Percentiles rank a stretch among this genome's conserved stretches.
These are phyloP conservation scores for Lanius collurio DNA, from an alignment of 2,113 vertebrate species.

Conservation along the genomic window DNA sequence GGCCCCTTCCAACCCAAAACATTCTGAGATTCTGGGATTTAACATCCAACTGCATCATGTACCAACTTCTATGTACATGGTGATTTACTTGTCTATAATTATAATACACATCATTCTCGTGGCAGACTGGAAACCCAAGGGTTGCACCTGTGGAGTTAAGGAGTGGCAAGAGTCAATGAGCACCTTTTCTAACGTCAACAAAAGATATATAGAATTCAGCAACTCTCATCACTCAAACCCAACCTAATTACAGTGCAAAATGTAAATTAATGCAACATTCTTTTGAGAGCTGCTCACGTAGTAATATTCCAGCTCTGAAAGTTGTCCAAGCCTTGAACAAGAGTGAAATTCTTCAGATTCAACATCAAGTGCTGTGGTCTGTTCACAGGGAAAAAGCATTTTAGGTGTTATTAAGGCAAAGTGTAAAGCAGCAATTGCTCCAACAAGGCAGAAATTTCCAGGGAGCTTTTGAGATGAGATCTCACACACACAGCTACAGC, in stretches of 20 bases:
- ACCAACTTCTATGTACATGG: not conserved
- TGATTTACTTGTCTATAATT: not conserved
- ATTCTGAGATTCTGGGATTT: not conserved
- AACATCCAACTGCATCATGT: not conserved
- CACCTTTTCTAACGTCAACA: not conserved
- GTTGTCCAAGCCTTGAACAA: not conserved
- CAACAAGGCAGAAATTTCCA: not conserved
- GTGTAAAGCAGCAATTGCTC: not conserved
- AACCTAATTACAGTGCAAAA: not conserved
- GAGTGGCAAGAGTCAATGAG: not conserved
- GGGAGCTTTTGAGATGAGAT: not conserved
- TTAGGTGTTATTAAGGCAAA: not conserved
- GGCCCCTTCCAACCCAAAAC: not conserved
- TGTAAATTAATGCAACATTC: not conserved
- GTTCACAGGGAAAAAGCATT: not conserved
- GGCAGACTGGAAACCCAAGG: not conserved
- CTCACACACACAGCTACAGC: not conserved
- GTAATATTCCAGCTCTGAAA: not conserved
- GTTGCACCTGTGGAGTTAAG: not conserved
- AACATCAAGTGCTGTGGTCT: not conserved
- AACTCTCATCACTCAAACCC: not conserved
- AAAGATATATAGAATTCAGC: not conserved
- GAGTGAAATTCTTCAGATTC: not conserved
- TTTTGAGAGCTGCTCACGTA: not conserved
- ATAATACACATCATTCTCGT: not conserved